Evolutionary conservation across 2,888 invertebrate genomes (phyloP).

Genomic region (Spisula solida): DNA sequence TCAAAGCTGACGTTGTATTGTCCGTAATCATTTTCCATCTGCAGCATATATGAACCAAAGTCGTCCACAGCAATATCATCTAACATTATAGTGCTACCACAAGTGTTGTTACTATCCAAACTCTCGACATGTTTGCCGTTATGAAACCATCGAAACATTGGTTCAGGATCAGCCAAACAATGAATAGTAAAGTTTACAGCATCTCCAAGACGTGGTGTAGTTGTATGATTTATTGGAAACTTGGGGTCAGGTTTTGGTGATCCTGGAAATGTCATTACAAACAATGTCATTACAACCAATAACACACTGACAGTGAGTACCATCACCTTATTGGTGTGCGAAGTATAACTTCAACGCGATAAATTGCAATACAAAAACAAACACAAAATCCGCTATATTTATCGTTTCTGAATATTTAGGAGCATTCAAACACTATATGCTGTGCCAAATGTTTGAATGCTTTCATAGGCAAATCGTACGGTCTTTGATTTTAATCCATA

Average conservation of each 20-base stretch:
- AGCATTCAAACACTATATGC: too few relatives aligned
- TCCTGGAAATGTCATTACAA: not conserved
- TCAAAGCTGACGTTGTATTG: conserved; percentile 5
- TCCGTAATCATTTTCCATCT: conserved; percentile 18
- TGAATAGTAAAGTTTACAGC: conserved; percentile 21
- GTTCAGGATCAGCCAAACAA: conserved; percentile 11
- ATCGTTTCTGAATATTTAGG: too few relatives aligned
- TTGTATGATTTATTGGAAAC: not conserved
- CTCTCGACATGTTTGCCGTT: conserved; percentile 8
- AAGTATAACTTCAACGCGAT: too few relatives aligned
- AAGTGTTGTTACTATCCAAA: not conserved
- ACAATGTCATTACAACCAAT: too few relatives aligned
- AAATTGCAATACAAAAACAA: too few relatives aligned
- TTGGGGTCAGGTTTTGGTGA: conserved; percentile 34
- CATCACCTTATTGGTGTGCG: too few relatives aligned
- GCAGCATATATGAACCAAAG: conserved; percentile 37
- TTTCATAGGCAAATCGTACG: too few relatives aligned
- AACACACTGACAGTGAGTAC: too few relatives aligned
- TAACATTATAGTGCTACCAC: not conserved
- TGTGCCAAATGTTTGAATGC: too few relatives aligned
- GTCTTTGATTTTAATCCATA: too few relatives aligned
- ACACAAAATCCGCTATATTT: too few relatives aligned
- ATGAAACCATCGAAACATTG: conserved; percentile 24
- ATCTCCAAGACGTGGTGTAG: conserved; percentile 31
- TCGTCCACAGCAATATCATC: not conserved